Percentiles rank a stretch among this genome's conserved stretches.
Evolutionary conservation across 2,797 vertebrate genomes (phyloP).

Genomic region (Hypotaenidia philippensis): DNA sequence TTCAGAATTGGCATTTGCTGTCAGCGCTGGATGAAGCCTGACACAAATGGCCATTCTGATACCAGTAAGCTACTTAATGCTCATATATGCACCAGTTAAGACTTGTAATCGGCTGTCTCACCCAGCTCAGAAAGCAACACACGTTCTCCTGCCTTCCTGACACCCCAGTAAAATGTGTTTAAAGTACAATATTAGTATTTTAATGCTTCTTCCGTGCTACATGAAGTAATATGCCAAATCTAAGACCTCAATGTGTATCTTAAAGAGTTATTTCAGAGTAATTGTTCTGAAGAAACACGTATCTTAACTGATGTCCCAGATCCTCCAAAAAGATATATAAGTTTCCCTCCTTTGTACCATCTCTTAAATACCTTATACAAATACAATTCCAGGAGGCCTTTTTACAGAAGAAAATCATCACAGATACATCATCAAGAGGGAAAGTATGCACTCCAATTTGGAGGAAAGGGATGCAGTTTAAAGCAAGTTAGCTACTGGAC

Average conservation of each 20-base stretch:
- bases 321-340: conserved; percentile 41
- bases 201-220: conserved; percentile 56
- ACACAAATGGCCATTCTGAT: conserved; percentile 72
- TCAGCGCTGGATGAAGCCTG: conserved; percentile 55
- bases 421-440: conserved; percentile 21
- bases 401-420: conserved; percentile 9
- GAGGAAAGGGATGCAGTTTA: conserved; percentile 29
- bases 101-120: conserved; percentile 6
- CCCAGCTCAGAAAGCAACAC: conserved; percentile 43
- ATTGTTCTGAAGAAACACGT: conserved; percentile 41
- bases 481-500: conserved; percentile 63
- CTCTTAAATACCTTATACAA: conserved; percentile 49
- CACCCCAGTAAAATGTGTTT: conserved; percentile 28
- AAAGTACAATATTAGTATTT: conserved; percentile 10
- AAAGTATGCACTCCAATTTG: background rate
- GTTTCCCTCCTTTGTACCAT: conserved; percentile 72
- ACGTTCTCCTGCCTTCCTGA: conserved; percentile 33
- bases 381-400: conserved; percentile 37
- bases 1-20: conserved; percentile 75
- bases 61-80: conserved; percentile 71
- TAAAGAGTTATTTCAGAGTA: background rate
- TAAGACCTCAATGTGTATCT: background rate
- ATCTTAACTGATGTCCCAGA: conserved; percentile 55
- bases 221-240: conserved; percentile 10
- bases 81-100: conserved; percentile 72